Percentiles rank a stretch among this genome's conserved stretches.
These are phyloP conservation scores for Oithona nana DNA, from an alignment of 2,888 invertebrate genomes.

Conservation along the genomic window DNA sequence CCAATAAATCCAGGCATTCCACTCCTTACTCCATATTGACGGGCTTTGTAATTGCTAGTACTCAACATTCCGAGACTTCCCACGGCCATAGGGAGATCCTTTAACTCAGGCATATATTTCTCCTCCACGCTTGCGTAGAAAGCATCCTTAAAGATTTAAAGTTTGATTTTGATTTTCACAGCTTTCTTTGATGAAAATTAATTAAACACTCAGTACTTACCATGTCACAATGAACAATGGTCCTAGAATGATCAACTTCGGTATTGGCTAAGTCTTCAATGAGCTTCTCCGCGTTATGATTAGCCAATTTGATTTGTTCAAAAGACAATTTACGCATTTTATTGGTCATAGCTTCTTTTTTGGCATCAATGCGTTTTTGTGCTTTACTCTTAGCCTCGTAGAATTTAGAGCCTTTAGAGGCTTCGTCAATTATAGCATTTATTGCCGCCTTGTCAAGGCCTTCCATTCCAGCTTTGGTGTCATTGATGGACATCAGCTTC, in stretches of 20 bases:
- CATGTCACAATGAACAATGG: slow-evolving; percentile 40
- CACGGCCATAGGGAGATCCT: slow-evolving; percentile 38
- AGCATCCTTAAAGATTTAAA: too few species aligned
- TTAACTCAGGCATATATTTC: slow-evolving; percentile 28
- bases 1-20: slow-evolving; percentile 37
- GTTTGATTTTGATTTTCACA: too few species aligned
- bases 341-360: slow-evolving; percentile 27
- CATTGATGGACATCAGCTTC: slow-evolving; percentile 3
- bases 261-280: not conserved
- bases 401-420: slow-evolving; percentile 35
- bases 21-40: slow-evolving; percentile 38
- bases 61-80: slow-evolving; percentile 37
- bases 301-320: slow-evolving; percentile 25
- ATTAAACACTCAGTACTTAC: too few species aligned
- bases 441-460: slow-evolving; percentile 25
- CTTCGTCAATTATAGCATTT: slow-evolving; percentile 28
- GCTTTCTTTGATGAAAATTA: too few species aligned
- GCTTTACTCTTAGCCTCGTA: slow-evolving; percentile 33
- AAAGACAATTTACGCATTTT: slow-evolving; percentile 22
- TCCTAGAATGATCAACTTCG: slow-evolving; percentile 27
- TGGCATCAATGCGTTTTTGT: slow-evolving; percentile 31
- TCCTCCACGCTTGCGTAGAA: slow-evolving; percentile 42
- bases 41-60: slow-evolving; percentile 39
- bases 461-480: slow-evolving; percentile 24
- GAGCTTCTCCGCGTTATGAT: slow-evolving; percentile 22